A percentile compares a stretch with the other conserved stretches of the same genome.
Conservation (phyloP, 2,113 vertebrate genomes). For the Xiphophorus couchianus region DNA sequence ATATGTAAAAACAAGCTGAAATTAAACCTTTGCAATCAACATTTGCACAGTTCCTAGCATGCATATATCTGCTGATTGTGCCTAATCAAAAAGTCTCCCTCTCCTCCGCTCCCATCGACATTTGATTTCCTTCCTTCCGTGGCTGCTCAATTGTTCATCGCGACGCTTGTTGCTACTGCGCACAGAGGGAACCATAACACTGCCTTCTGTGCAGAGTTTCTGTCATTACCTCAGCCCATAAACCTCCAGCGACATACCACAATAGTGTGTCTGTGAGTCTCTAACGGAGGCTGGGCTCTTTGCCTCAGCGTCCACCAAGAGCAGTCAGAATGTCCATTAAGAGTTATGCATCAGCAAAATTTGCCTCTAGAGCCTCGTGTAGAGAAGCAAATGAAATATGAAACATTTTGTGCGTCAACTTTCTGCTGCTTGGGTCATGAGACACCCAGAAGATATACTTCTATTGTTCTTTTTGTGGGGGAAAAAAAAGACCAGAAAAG, state of each 20-base stretch:
- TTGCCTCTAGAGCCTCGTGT: conserved; percentile 16
- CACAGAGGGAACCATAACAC: conserved; percentile 51
- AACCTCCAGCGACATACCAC: conserved; percentile 46
- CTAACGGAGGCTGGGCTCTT: conserved; percentile 24
- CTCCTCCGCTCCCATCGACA: neutral
- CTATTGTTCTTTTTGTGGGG: neutral
- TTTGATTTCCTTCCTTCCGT: conserved; percentile 21
- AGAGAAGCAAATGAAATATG: conserved; percentile 18
- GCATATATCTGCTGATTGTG: conserved; percentile 2
- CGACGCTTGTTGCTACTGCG: conserved; percentile 32
- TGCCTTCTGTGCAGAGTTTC: conserved; percentile 26
- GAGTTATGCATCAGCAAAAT: conserved; percentile 22
- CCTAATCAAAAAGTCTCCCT: conserved; percentile 23
- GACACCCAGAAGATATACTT: conserved; percentile 23
- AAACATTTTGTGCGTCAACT: conserved; percentile 20
- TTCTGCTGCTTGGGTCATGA: conserved; percentile 7
- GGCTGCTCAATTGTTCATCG: conserved; percentile 31
- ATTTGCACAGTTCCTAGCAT: neutral
- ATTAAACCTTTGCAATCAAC: neutral
- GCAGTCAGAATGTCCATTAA: conserved; percentile 39
- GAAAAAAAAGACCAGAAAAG: neutral
- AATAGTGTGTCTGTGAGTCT: conserved; percentile 28
- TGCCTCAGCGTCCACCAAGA: conserved; percentile 34
- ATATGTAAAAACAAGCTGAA: neutral
- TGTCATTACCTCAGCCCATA: conserved; percentile 61